Percentiles rank a stretch among this genome's conserved stretches.
phyloP scores from a whole-genome alignment of 2,797 vertebrate species.

The Stomatorhinus walkeri region DNA sequence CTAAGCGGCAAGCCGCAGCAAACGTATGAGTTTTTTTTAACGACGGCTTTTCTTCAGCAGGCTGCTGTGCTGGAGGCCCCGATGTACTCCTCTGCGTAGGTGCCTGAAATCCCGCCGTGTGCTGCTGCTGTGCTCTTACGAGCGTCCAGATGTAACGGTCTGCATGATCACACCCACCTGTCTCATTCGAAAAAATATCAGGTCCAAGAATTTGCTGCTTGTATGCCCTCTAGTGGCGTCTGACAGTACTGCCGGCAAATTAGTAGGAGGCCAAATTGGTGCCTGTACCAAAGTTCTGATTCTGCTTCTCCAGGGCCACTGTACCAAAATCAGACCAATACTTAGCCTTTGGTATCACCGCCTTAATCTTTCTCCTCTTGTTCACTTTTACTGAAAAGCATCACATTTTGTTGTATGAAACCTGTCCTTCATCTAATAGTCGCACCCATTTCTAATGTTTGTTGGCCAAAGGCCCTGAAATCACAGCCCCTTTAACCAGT shows the following conservation, averaged over 20 bases:
- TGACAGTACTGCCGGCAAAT: neutral
- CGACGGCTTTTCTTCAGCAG: neutral
- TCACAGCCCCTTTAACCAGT: neutral
- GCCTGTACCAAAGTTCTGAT: neutral
- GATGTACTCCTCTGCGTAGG: neutral
- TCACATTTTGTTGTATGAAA: neutral
- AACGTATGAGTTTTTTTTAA: neutral
- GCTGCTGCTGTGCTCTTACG: neutral
- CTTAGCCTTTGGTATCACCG: neutral
- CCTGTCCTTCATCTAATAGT: neutral
- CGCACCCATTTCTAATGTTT: neutral
- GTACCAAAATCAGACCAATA: neutral
- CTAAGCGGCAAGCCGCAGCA: neutral
- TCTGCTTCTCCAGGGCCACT: neutral
- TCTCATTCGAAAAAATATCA: neutral
- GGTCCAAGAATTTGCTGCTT: neutral
- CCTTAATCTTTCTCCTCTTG: neutral
- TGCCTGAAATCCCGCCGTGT: neutral
- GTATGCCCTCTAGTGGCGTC: neutral
- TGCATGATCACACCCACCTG: neutral
- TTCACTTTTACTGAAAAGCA: neutral
- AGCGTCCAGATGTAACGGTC: neutral
- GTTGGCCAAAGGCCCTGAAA: neutral
- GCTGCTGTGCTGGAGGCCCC: neutral
- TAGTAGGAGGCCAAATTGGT: neutral